Percentiles rank a stretch among this genome's conserved stretches.
Conservation (phyloP, 2,797 vertebrate species). For the Sparidentex hasta region DNA sequence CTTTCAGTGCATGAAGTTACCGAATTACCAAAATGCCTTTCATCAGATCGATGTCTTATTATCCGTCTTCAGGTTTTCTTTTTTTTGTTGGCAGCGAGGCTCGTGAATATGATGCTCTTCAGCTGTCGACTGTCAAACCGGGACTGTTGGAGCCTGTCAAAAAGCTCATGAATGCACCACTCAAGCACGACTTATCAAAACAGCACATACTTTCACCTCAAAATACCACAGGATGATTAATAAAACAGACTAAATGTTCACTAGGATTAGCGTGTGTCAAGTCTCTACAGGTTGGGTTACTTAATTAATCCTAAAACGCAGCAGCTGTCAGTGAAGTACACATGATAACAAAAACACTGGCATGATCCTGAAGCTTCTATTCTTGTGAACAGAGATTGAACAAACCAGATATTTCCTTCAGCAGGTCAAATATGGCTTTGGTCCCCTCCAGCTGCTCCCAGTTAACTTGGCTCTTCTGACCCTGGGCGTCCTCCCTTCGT, state of each 20-base stretch:
- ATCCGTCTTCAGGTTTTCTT: neutral
- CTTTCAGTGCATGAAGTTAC: neutral
- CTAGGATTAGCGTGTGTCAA: slow-evolving; percentile 9
- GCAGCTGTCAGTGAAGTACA: neutral
- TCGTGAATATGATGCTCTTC: neutral
- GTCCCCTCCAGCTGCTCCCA: slow-evolving; percentile 81
- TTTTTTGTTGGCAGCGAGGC: neutral
- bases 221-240: slow-evolving; percentile 16
- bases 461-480: slow-evolving; percentile 65
- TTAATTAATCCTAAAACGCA: slow-evolving; percentile 20
- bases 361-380: neutral
- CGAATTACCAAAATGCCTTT: neutral
- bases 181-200: neutral
- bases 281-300: neutral
- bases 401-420: slow-evolving; percentile 88
- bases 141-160: neutral
- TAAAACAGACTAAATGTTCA: slow-evolving; percentile 15
- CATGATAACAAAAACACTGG: neutral
- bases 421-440: slow-evolving; percentile 86
- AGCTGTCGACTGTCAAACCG: slow-evolving; percentile 4
- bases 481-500: slow-evolving; percentile 63
- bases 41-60: neutral
- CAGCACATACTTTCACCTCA: neutral
- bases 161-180: slow-evolving; percentile 7
- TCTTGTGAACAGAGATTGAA: slow-evolving; percentile 30